Evolutionary conservation across 2,797 vertebrate species (phyloP), one percentile per base, ranked within the genome.

Genomic region (Acanthiza pusilla): DNA sequence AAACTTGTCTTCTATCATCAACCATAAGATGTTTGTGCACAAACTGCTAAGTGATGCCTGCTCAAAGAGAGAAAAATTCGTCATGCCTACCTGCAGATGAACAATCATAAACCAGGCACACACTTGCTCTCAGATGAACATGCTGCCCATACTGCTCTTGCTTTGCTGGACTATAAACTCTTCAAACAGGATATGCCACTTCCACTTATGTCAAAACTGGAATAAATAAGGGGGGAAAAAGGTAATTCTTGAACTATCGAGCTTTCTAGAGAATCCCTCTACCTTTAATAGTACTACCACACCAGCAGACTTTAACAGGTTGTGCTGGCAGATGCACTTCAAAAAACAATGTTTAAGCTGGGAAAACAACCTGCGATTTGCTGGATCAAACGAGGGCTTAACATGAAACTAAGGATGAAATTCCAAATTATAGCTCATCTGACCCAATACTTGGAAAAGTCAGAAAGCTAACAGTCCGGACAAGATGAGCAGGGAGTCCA

Each of bases 241-340:
- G 3, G 9, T 27, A 85, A 60, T 82, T 73, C 15, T 27, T 58
- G 26, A 73, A 61, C 25, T 66, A 48, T 0, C 0, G 0, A 65
- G 14, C 22, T 65, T 61, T 62, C 45, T 53, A 60, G 23, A 84
- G 7, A 68, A 67, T 4, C 13, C 11, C 10, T 66, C 20, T 40
- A 72, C 60, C 27, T 85, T 70, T 18, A 50, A 30, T 2, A 67
- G n/a, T 12, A 42, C 13, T 54, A 43, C 14, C 30, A 51, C 11
- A 48, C 8, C 23, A 54, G 23, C 29, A 43, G n/a, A 11, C 34
- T 70, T 91, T 62, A 58, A 51, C 9, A 18, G 0, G 6, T 6
- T 17, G 5, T 3, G 11, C 5, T 85, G 23, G 42, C 3, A 92
- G 17, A 21, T 0, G 1, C 16, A 16, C 0, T 2, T 5, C 25